phyloP scores from a whole-genome alignment of 2,113 vertebrate species.

The Raja brachyura region DNA sequence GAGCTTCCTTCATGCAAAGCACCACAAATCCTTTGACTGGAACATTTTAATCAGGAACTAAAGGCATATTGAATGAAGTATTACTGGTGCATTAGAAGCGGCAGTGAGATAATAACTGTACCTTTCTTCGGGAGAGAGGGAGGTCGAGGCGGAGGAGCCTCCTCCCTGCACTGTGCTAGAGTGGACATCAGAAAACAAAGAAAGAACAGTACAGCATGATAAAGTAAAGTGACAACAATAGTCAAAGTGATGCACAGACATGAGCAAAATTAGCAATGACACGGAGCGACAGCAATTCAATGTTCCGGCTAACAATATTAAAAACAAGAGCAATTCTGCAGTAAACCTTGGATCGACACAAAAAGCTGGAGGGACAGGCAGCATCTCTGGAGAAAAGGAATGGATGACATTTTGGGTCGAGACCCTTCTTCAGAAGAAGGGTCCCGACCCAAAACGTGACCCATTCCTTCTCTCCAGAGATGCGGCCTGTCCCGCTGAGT shows the following conservation, averaged over 20 bases:
- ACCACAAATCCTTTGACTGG: not conserved
- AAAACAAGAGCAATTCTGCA: not conserved
- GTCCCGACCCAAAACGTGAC: too few relatives aligned
- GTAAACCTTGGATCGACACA: not conserved
- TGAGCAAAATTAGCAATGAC: conserved; percentile 23
- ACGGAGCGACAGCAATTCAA: not conserved
- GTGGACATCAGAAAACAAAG: conserved; percentile 37
- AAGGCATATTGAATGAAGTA: not conserved
- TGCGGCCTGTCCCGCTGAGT: too few relatives aligned
- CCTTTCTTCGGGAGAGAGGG: conserved; percentile 36
- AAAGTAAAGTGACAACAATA: conserved; percentile 32
- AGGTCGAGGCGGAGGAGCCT: conserved; percentile 35
- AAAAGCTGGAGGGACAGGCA: too few relatives aligned
- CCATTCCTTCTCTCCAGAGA: too few relatives aligned
- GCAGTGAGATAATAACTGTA: conserved; percentile 31
- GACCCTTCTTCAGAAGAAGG: too few relatives aligned
- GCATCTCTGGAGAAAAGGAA: too few relatives aligned
- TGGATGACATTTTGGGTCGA: too few relatives aligned
- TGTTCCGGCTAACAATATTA: conserved; percentile 13
- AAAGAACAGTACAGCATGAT: conserved; percentile 37
- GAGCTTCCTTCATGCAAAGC: not conserved
- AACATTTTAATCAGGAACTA: not conserved
- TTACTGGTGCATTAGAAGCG: not conserved
- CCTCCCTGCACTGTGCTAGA: conserved; percentile 23
- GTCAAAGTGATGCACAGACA: conserved; percentile 34